Evolutionary conservation across 2,797 vertebrate species (phyloP).

Genomic region (Trichosurus vulpecula): DNA sequence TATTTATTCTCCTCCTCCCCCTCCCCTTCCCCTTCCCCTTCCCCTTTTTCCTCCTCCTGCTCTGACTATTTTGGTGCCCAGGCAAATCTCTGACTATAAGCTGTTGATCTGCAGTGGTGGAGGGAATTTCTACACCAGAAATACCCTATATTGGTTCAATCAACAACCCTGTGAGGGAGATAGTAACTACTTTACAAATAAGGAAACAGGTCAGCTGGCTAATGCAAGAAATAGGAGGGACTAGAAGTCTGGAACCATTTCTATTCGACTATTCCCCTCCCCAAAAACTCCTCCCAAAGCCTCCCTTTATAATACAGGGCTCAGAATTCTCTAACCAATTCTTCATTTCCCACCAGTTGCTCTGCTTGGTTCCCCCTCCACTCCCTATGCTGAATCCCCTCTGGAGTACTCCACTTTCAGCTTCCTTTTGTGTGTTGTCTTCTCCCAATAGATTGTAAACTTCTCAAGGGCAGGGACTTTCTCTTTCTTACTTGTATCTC

Average conservation of each 20-base stretch:
- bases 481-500: not conserved
- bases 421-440: not conserved
- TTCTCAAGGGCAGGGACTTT: not conserved
- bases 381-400: not conserved
- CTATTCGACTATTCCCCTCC: not conserved
- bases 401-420: not conserved
- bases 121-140: not conserved
- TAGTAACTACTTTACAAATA: constrained; percentile 38
- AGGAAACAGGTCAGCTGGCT: not conserved
- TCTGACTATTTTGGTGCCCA: not conserved
- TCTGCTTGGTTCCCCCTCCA: not conserved
- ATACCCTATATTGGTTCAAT: not conserved
- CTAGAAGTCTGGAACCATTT: not conserved
- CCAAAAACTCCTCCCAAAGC: not conserved
- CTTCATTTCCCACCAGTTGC: not conserved
- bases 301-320: not conserved
- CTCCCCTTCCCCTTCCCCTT: too few relatives aligned
- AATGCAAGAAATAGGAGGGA: not conserved
- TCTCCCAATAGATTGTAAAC: not conserved
- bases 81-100: not conserved
- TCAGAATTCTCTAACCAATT: not conserved
- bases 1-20: too few relatives aligned
- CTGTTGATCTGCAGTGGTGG: not conserved
- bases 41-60: too few relatives aligned
- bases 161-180: not conserved